Evolutionary conservation across 2,113 vertebrate species (phyloP).

Genomic region (Atractosteus spatula): DNA sequence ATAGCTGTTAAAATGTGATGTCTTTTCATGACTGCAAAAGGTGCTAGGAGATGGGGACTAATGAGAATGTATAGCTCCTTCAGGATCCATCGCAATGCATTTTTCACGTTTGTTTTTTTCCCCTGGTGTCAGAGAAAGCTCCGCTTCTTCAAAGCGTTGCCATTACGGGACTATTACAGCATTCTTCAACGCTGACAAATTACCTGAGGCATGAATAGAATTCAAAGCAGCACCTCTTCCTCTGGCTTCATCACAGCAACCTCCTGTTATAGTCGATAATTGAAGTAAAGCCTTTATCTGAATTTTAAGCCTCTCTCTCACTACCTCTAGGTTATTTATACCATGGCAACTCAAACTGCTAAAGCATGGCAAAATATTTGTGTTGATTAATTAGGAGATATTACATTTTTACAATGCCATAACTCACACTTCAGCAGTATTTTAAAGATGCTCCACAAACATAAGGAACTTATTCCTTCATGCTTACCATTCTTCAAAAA

Average conservation of each 20-base stretch:
- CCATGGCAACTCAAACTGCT: conserved; percentile 28
- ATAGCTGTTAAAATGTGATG: conserved; percentile 17
- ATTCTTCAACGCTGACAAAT: conserved; percentile 55
- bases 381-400: conserved; percentile 55
- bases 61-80: conserved; percentile 67
- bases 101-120: conserved; percentile 49
- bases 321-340: conserved; percentile 40
- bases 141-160: conserved; percentile 40
- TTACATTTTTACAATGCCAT: conserved; percentile 19
- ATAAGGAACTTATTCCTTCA: too few relatives aligned
- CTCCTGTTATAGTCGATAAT: conserved; percentile 33
- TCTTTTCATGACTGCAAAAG: conserved; percentile 6
- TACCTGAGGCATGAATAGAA: conserved; percentile 38
- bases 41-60: conserved; percentile 48
- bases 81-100: conserved; percentile 55
- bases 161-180: conserved; percentile 56
- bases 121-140: conserved; percentile 19
- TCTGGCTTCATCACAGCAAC: conserved; percentile 15
- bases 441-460: too few relatives aligned
- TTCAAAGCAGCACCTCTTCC: conserved; percentile 30
- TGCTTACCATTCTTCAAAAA: too few relatives aligned
- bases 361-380: conserved; percentile 33
- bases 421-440: background rate
- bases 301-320: conserved; percentile 29
- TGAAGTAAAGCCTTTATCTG: conserved; percentile 45